Evolutionary conservation across 2,888 invertebrate genomes (phyloP).

Genomic region (Apocheima hispidaria): DNA sequence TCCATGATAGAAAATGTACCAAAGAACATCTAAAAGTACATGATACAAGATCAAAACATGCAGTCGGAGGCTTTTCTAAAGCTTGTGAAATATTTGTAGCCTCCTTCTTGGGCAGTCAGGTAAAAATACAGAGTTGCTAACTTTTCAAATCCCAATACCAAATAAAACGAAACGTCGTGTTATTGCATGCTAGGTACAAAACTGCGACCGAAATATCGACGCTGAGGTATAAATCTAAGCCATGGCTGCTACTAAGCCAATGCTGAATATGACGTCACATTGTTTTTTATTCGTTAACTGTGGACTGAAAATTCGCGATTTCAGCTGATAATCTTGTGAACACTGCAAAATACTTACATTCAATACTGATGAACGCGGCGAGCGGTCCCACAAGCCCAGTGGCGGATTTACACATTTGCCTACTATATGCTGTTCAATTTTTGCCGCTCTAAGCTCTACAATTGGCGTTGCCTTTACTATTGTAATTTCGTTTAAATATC

Average conservation of each 20-base stretch:
- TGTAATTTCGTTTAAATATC: too few relatives aligned
- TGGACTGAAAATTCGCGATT: constrained; percentile 3
- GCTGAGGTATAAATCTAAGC: constrained; percentile 11
- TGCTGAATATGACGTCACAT: constrained; percentile 3
- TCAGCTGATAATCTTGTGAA: not conserved
- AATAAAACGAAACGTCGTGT: constrained; percentile 12
- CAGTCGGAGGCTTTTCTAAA: too few relatives aligned
- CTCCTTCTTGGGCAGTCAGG: too few relatives aligned
- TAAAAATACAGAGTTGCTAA: constrained; percentile 6
- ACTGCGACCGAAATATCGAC: not conserved
- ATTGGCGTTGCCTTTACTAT: too few relatives aligned
- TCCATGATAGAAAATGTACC: too few relatives aligned
- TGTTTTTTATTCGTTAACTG: not conserved
- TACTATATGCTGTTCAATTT: too few relatives aligned
- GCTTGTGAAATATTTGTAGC: too few relatives aligned
- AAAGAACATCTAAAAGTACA: too few relatives aligned
- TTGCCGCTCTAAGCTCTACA: too few relatives aligned
- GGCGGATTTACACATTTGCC: too few relatives aligned
- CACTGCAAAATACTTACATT: not conserved
- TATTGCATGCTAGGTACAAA: constrained; percentile 7
- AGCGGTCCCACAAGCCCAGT: too few relatives aligned
- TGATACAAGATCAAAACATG: too few relatives aligned
- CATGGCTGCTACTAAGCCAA: constrained; percentile 3
- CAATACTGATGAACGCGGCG: not conserved
- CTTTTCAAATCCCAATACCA: constrained; percentile 5